These are phyloP conservation scores for Sphaerophoria taeniata DNA, from an alignment of 2,888 invertebrate genomes.

Conservation along the genomic window DNA sequence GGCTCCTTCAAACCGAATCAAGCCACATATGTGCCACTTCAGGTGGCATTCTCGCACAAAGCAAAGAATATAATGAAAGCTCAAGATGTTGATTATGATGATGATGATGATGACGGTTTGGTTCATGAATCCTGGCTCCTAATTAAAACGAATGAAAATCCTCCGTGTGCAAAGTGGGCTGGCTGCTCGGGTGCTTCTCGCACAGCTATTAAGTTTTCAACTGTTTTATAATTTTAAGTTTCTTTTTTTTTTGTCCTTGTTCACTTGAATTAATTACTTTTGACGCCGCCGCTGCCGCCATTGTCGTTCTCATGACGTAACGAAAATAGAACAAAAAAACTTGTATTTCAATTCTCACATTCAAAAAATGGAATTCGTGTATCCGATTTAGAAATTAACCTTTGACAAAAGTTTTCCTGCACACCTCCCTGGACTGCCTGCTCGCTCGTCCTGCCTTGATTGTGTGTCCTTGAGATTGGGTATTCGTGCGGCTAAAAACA, in stretches of 20 bases:
- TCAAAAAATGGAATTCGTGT: slow-evolving; percentile 56
- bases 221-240: slow-evolving; percentile 34
- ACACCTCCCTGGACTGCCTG: not conserved
- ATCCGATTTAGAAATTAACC: slow-evolving; percentile 67
- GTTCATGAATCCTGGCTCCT: slow-evolving; percentile 57
- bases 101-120: slow-evolving; percentile 57
- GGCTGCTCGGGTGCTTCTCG: not conserved
- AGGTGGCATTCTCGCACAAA: slow-evolving; percentile 58
- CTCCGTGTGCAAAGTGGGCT: slow-evolving; percentile 7
- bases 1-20: slow-evolving; percentile 56
- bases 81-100: slow-evolving; percentile 62
- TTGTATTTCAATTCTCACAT: slow-evolving; percentile 54
- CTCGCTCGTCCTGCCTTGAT: not conserved
- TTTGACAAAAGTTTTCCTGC: slow-evolving; percentile 48
- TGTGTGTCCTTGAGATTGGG: slow-evolving; percentile 39
- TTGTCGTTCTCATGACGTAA: slow-evolving; percentile 13
- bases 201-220: slow-evolving; percentile 56
- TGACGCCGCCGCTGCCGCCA: slow-evolving; percentile 20
- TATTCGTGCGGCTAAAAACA: slow-evolving; percentile 34
- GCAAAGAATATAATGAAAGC: slow-evolving; percentile 66
- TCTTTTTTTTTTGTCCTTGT: slow-evolving; percentile 48
- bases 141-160: slow-evolving; percentile 61
- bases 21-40: slow-evolving; percentile 69
- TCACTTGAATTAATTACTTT: slow-evolving; percentile 68
- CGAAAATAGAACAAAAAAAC: not conserved